Base-by-base conservation (phyloP, 2,113 vertebrate species). In the Callipepla squamata region DNA sequence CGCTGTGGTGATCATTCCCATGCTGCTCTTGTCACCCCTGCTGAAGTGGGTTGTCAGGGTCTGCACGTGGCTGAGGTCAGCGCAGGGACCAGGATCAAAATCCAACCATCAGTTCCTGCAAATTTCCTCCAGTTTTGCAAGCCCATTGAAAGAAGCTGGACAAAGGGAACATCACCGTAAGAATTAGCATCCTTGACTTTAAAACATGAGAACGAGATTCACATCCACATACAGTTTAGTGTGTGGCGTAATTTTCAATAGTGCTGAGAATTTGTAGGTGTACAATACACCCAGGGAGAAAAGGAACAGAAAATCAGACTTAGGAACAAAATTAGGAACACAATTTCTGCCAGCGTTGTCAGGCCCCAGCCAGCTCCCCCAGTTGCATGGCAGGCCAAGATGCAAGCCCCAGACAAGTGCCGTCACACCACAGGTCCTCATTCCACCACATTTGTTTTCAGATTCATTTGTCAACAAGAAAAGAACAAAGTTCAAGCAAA, bases 401-500 rank as follows among this genome's bases (percentile, higher is more conserved):
- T 55, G 14, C 13, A 17, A 47, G 18, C 38, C 79, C 28, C 59
- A 87, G 38, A 53, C 79, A 85, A 90, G 34, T 78, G 51, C 32
- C 75, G 40, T 48, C 58, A 30, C 2, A 1, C 62, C 51, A 16
- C 28, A 75, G 70, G 25, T 76, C 76, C 91, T 91, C 44, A 72
- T 89, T 89, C 69, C 25, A 45, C 21, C 25, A 73, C 80, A 66
- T 92, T 83, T 95, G 86, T 95, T 95, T 92, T 92, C 72, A 91
- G 80, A 83, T 58, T 95, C 59, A 78, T 91, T 92, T 92, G 51
- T 77, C 85, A 73, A 87, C 66, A 95, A 87, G 62, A 92, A 92
- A 95, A 92, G 87, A 88, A 67, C 70, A 92, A 93, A 93, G 80
- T 94, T 95, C 78, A 96, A 65, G 75, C 57, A 87, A 86, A 84